These are phyloP conservation scores for Ochropleura leucogaster DNA, from an alignment of 2,888 invertebrate genomes.

Conservation along the genomic window DNA sequence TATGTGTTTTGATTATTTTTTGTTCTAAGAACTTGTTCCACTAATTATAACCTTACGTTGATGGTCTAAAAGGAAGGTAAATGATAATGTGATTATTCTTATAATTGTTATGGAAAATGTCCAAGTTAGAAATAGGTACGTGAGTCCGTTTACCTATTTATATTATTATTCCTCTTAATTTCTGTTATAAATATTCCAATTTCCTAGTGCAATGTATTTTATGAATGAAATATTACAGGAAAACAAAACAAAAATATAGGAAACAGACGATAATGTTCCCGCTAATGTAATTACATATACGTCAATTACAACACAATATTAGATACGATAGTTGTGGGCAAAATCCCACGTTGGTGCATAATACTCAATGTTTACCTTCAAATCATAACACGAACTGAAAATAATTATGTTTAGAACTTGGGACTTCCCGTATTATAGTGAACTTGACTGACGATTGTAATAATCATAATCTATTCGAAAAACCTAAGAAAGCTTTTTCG, in stretches of 20 bases:
- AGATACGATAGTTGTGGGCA: constrained; percentile 29
- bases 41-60: background rate
- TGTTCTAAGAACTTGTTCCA: background rate
- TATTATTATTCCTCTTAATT: constrained; percentile 52
- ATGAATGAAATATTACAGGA: constrained; percentile 65
- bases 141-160: constrained; percentile 34
- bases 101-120: constrained; percentile 17
- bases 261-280: constrained; percentile 24
- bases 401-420: constrained; percentile 16
- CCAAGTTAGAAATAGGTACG: constrained; percentile 25
- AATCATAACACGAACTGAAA: background rate
- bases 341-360: constrained; percentile 21
- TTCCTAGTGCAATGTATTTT: constrained; percentile 36
- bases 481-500: too few relatives aligned
- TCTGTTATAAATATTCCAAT: constrained; percentile 46
- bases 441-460: background rate
- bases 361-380: constrained; percentile 24
- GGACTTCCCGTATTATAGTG: background rate
- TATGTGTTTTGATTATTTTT: background rate
- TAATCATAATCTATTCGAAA: too few relatives aligned
- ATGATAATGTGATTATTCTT: constrained; percentile 28
- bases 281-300: constrained; percentile 59
- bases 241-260: constrained; percentile 57
- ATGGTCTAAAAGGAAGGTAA: constrained; percentile 13
- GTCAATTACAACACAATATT: constrained; percentile 55